Evolutionary conservation across 2,888 invertebrate species (phyloP), one percentile per base, ranked within the genome.

Genomic region (Yponomeuta cagnagella): DNA sequence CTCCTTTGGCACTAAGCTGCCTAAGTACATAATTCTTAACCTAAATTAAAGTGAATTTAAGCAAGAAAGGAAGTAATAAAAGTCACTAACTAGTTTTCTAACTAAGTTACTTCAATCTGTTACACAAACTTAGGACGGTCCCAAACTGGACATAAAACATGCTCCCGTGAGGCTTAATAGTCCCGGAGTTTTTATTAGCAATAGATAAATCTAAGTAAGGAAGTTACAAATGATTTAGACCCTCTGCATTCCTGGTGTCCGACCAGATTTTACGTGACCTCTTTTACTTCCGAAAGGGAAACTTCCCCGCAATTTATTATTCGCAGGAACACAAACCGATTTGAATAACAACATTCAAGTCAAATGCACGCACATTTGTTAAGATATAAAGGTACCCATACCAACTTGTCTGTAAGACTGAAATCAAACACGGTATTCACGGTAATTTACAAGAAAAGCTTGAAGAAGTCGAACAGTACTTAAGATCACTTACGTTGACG

Each of bases 191-290:
- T 68, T 68, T 68, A 68, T 68, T 48, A 68, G 48, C 68, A 48
- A 43, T 48, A 68, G 68, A 68, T 48, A 68, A 68, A 68, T 68
- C 43, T 68, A 48, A 43, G 23, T 68, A 9, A 48, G 23, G 37
- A 67, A 68, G 43, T 48, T 37, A 69, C 58, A 69, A 69, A 69
- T 69, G 69, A 68, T 10, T 48, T 23, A 15, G 30, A 48, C 48
- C n/a, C 58, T 15, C 69, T 30, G 31, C 12, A 31, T 52, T 69
- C 31, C 69, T 52, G 43, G 58, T 69, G 31, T 58, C 69, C 23
- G 30, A 52, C 69, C 52, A 52, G 52, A 69, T 69, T 69, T 69
- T n/a, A 69, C 15, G n/a, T 48, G 33, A 67, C 69, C 58, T 52
- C 33, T 33, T 31, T 69, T 58, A 52, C 52, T 65, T 43, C 37